A percentile compares a stretch with the other conserved stretches of the same genome.
These are phyloP conservation scores for Lophotis ruficrista DNA, from an alignment of 2,113 vertebrate species.

Conservation along the genomic window DNA sequence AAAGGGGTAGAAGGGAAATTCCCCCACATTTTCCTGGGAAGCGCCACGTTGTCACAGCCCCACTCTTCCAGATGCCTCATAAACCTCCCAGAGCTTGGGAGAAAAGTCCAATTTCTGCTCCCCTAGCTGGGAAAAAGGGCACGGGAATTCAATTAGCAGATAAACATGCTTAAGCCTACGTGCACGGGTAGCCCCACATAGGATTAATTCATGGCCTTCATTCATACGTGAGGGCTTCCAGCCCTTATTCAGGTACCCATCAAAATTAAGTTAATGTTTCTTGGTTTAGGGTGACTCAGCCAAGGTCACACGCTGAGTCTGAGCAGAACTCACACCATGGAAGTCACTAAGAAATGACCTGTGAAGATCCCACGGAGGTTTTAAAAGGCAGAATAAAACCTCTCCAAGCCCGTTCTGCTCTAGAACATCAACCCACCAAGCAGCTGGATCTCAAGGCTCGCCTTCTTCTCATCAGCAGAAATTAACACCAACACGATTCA, in stretches of 20 bases:
- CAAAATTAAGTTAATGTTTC: background rate
- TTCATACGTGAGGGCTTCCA: background rate
- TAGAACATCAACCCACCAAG: background rate
- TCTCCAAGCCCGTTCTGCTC: background rate
- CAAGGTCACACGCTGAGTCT: background rate
- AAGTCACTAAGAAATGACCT: background rate
- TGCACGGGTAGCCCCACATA: background rate
- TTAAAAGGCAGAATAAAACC: background rate
- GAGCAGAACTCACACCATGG: background rate
- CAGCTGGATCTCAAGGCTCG: background rate
- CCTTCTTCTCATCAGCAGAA: background rate
- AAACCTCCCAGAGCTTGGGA: background rate
- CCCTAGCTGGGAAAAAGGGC: background rate
- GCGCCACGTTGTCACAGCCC: rapidly evolving
- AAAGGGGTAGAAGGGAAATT: background rate
- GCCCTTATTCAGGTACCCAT: background rate
- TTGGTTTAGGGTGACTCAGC: background rate
- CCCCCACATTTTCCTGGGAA: background rate
- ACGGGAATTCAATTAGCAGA: background rate
- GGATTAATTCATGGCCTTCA: background rate
- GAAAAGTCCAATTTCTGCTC: background rate
- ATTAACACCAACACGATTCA: background rate
- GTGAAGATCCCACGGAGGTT: background rate
- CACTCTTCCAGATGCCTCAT: background rate
- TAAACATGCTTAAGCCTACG: background rate